These are phyloP conservation scores for Melolontha melolontha DNA, from an alignment of 2,888 invertebrate genomes.

Conservation along the genomic window DNA sequence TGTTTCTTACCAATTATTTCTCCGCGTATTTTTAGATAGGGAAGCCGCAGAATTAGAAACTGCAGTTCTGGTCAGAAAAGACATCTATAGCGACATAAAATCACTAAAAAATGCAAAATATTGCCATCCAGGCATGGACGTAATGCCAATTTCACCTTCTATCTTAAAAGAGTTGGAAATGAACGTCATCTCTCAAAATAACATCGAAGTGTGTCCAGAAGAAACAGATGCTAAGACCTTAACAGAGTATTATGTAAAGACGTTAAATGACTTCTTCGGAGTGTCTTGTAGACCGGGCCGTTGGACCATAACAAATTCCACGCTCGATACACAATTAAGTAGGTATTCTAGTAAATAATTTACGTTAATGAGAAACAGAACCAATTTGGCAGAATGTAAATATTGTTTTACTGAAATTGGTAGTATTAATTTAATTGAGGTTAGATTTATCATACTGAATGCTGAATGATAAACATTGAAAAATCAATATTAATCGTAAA, in stretches of 20 bases:
- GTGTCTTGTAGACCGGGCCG: slow-evolving; percentile 79
- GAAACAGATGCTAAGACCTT: slow-evolving; percentile 49
- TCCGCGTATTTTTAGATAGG: slow-evolving; percentile 45
- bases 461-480: too few species aligned
- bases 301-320: slow-evolving; percentile 70
- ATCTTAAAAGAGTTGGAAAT: slow-evolving; percentile 73
- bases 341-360: slow-evolving; percentile 60
- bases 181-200: slow-evolving; percentile 52
- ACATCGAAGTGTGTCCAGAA: slow-evolving; percentile 41
- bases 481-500: too few species aligned
- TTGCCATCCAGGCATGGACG: slow-evolving; percentile 76
- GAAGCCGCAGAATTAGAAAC: slow-evolving; percentile 67
- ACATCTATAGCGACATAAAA: slow-evolving; percentile 63
- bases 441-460: too few species aligned
- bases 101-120: slow-evolving; percentile 67
- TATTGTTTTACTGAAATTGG: neutral
- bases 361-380: neutral
- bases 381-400: neutral
- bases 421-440: too few species aligned
- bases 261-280: slow-evolving; percentile 74
- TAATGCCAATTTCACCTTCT: slow-evolving; percentile 71
- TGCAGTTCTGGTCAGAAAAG: slow-evolving; percentile 70
- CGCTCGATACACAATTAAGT: slow-evolving; percentile 72
- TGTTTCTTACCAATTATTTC: neutral
- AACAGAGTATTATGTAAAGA: slow-evolving; percentile 72